Evolutionary conservation across 2,113 vertebrate species (phyloP), one percentile per base, ranked within the genome.

Genomic region (Prinia subflava): DNA sequence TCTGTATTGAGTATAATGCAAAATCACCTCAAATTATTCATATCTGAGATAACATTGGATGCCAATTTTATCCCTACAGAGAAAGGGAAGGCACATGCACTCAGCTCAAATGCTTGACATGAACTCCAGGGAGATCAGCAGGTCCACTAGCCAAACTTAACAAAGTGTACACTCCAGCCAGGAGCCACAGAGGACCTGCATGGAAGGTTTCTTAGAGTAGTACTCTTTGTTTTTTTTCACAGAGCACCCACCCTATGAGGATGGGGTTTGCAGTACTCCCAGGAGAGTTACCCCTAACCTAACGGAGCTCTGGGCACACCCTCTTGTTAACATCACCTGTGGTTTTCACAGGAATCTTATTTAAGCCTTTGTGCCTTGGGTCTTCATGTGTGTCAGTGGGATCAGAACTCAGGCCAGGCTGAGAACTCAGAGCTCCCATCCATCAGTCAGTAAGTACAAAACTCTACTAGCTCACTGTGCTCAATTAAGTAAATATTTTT

Each of bases 51-150:
- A 85, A 35, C 7, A 16, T 13, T 56, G 16, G 33, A 10, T 13
- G 9, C 7, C 5, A 59, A 0, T 52, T 2, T 2, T 39, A 60
- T 10, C 3, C 6, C 10, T 44, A 0, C 1, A 35, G 23, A 47
- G 33, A 80, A 49, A 76, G 31, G 25, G 33, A 92, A 87, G 15
- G 10, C 50, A 46, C 6, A 18, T 33, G 13, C 3, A 56, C 6
- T 7, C 55, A 47, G 21, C 22, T 50, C 47, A 23, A 35, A 33
- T 39, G 6, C 30, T 44, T 5, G 2, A 68, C 4, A 10, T 1
- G 5, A 35, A 7, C 18, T 65, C 10, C 28, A 39, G 39, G 27
- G 41, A 71, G 15, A 62, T 49, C 52, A 86, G 14, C 20, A 49
- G 68, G 22, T 37, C 9, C 10, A 11, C 18, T 6, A 78, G 22